Evolutionary conservation across 2,113 vertebrate species (phyloP).

Genomic region (Equus przewalskii): DNA sequence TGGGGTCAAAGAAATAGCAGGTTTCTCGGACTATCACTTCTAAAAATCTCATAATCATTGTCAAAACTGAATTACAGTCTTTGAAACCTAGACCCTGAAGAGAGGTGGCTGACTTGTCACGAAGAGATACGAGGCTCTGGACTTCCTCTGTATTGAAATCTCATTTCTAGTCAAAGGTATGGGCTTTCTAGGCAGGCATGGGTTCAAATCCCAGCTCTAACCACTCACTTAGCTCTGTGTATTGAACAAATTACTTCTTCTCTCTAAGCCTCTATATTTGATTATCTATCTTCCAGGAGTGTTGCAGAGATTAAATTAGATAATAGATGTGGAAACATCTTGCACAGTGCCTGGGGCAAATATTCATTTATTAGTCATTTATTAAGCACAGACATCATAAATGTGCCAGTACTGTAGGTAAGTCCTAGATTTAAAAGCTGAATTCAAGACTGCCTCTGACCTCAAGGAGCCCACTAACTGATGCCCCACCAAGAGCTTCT

Average conservation of each 20-base stretch:
- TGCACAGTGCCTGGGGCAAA: not conserved
- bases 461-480: not conserved
- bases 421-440: not conserved
- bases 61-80: not conserved
- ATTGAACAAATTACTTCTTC: not conserved
- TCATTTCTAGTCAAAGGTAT: slow-evolving; percentile 6
- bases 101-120: not conserved
- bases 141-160: slow-evolving; percentile 8
- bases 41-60: not conserved
- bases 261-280: not conserved
- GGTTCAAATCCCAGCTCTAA: not conserved
- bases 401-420: not conserved
- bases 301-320: not conserved
- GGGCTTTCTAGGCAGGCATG: not conserved
- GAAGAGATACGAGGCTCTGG: not conserved
- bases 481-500: not conserved
- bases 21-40: not conserved
- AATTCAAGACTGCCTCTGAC: not conserved
- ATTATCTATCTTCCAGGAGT: not conserved
- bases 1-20: not conserved
- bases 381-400: not conserved
- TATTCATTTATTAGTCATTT: not conserved
- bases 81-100: not conserved
- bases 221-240: not conserved
- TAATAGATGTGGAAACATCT: not conserved